Percentiles rank a stretch among this genome's conserved stretches.
Conservation (phyloP, 2,113 vertebrate genomes). For the Chaetura pelagica region DNA sequence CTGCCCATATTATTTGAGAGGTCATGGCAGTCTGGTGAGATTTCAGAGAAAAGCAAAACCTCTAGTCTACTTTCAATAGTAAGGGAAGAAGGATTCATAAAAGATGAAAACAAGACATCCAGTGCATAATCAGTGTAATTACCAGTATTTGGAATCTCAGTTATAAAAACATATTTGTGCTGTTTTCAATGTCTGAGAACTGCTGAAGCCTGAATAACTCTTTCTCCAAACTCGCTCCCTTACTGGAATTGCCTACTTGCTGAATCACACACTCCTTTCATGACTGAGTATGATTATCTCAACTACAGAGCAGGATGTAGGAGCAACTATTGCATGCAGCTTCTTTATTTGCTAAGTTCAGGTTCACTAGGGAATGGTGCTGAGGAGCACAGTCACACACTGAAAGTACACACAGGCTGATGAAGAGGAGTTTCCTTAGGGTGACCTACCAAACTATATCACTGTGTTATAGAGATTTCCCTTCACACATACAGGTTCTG, state of each 20-base stretch:
- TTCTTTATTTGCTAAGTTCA: neutral
- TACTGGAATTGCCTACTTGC: neutral
- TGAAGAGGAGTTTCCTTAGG: neutral
- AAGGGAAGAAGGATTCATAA: neutral
- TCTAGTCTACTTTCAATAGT: neutral
- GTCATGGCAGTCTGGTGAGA: too few relatives aligned
- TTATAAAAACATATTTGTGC: neutral
- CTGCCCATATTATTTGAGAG: too few relatives aligned
- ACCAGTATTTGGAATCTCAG: neutral
- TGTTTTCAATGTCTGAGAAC: neutral
- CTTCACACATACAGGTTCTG: neutral
- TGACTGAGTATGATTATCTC: neutral
- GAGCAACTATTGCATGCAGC: neutral
- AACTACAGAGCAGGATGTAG: neutral
- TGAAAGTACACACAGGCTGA: neutral
- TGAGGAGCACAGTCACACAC: neutral
- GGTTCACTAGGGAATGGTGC: neutral
- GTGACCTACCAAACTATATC: neutral
- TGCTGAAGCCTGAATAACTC: neutral
- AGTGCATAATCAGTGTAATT: constrained; percentile 11
- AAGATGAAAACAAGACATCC: constrained; percentile 12
- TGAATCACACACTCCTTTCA: neutral
- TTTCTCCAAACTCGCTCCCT: neutral
- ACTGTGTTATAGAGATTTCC: neutral
- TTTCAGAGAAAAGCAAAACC: neutral